Evolutionary conservation across 2,888 invertebrate genomes (phyloP).

Genomic region (Pterostichus niger): DNA sequence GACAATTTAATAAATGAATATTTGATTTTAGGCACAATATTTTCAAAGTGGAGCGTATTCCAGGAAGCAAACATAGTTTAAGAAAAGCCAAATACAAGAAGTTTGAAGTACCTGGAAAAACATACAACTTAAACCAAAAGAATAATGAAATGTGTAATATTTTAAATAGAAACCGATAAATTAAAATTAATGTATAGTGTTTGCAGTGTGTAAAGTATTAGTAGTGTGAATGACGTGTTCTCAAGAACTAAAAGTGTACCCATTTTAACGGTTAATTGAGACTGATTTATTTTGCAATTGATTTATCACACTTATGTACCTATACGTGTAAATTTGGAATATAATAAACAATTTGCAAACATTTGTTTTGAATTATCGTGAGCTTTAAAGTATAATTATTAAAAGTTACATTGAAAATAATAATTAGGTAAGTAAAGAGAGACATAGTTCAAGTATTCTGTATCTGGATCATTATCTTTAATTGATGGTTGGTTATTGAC

Average conservation of each 20-base stretch:
- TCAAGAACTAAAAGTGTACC: conserved; percentile 28
- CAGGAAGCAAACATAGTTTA: conserved; percentile 81
- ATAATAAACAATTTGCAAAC: conserved; percentile 29
- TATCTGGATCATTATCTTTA: no score
- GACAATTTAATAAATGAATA: conserved; percentile 53
- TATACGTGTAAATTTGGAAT: conserved; percentile 26
- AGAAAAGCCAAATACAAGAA: conserved; percentile 80
- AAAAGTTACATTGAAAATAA: no score
- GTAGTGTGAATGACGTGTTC: conserved; percentile 21
- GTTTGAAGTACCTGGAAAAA: conserved; percentile 82
- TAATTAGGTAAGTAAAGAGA: no score
- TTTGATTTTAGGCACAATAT: conserved; percentile 80
- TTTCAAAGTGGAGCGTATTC: conserved; percentile 83
- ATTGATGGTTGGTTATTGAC: no score
- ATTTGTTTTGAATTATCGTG: not conserved
- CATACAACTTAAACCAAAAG: conserved; percentile 87
- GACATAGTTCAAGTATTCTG: no score
- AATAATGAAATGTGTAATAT: conserved; percentile 88
- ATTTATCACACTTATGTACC: conserved; percentile 30
- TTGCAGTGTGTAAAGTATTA: conserved; percentile 35
- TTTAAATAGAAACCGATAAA: conserved; percentile 71
- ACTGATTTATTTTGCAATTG: conserved; percentile 23
- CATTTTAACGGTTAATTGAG: conserved; percentile 7
- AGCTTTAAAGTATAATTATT: not conserved
- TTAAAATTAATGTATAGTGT: conserved; percentile 14